Percentiles rank a stretch among this genome's conserved stretches.
phyloP scores from a whole-genome alignment of 1,140 invertebrate species.

The Odontomachus brunneus region DNA sequence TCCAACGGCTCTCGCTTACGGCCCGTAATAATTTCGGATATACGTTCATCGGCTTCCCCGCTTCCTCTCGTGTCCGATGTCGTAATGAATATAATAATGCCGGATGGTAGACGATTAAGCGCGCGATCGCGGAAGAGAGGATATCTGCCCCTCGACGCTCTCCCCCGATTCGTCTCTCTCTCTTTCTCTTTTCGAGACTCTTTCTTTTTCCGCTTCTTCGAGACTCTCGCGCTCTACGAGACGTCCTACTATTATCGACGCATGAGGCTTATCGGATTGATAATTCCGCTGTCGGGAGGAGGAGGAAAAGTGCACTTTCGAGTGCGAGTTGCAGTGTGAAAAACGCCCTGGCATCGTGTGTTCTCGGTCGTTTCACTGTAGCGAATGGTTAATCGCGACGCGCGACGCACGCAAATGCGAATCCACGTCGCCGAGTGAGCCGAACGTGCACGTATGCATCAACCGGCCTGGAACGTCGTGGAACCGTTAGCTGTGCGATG shows the following conservation, averaged over 20 bases:
- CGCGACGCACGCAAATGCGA: conserved; percentile 23
- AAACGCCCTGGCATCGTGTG: not conserved
- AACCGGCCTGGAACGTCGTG: not conserved
- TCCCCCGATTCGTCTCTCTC: not conserved
- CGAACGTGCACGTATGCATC: conserved; percentile 14
- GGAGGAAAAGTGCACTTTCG: no score
- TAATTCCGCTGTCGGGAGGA: not conserved
- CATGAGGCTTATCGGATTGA: not conserved
- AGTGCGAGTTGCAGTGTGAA: not conserved
- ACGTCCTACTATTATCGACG: not conserved
- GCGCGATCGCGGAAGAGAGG: not conserved
- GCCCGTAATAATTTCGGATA: conserved; percentile 8
- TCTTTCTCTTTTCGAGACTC: no score
- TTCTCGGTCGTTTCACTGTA: not conserved
- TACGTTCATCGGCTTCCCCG: not conserved
- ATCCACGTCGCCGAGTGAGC: not conserved
- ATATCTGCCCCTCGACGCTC: not conserved
- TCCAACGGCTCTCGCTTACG: conserved; percentile 8
- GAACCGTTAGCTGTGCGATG: not conserved
- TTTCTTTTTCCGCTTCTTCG: no score
- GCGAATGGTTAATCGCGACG: conserved; percentile 25
- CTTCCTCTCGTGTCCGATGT: not conserved
- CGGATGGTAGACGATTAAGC: conserved; percentile 1
- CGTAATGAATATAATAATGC: conserved; percentile 32
- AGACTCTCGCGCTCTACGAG: no score